phyloP scores from a whole-genome alignment of 2,113 vertebrate species.

The Hypanus sabinus region DNA sequence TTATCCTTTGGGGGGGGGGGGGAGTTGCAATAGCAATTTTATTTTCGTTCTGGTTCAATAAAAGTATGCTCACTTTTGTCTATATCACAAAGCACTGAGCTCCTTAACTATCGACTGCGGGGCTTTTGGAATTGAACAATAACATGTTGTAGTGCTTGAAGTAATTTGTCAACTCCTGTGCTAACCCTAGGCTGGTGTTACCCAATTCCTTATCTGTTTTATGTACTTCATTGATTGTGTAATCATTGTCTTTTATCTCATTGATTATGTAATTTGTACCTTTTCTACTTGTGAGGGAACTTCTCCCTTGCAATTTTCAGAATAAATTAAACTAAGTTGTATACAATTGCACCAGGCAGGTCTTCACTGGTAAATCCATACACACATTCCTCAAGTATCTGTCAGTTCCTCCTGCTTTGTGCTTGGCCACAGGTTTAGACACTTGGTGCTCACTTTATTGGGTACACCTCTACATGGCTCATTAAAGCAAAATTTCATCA shows the following conservation, averaged over 20 bases:
- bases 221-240: neutral
- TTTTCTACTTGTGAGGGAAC: neutral
- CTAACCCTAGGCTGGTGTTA: neutral
- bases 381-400: neutral
- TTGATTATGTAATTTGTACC: conserved; percentile 28
- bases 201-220: neutral
- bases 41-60: neutral
- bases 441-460: no score
- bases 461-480: no score
- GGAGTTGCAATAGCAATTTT: no score
- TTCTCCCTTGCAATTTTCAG: neutral
- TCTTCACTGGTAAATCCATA: neutral
- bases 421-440: neutral
- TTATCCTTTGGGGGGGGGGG: no score
- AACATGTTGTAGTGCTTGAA: neutral
- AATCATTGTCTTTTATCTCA: neutral
- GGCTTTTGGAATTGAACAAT: neutral
- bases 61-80: neutral
- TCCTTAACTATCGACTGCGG: neutral
- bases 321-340: conserved; percentile 4
- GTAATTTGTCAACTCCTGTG: neutral
- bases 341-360: neutral
- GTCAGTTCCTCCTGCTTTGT: neutral
- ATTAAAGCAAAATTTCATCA: no score
- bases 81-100: neutral